Conservation (phyloP, 2,888 invertebrate genomes). For the Smittia sp. region DNA sequence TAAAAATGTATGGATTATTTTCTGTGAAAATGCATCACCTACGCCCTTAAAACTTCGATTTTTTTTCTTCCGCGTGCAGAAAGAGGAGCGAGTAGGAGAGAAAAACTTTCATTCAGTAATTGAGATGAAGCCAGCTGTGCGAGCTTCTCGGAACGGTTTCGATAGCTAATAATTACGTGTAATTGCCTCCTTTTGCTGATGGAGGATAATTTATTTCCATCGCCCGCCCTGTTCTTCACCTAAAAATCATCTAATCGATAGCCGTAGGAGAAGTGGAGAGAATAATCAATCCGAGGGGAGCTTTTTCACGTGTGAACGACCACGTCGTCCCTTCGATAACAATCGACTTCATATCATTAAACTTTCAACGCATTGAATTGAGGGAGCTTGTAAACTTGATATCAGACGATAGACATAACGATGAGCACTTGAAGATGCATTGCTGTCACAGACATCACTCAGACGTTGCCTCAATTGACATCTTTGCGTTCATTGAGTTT, state of each 20-base stretch:
- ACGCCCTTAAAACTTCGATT: constrained; percentile 25
- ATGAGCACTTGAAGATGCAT: too few species aligned
- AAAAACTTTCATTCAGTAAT: background rate
- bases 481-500: background rate
- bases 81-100: background rate
- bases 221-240: background rate
- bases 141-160: background rate
- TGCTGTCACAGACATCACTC: background rate
- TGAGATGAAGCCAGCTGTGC: background rate
- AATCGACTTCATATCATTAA: too few species aligned
- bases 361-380: too few species aligned
- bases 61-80: background rate
- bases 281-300: background rate
- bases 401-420: too few species aligned
- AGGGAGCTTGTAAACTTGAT: too few species aligned
- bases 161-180: background rate
- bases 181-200: background rate
- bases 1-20: background rate
- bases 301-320: background rate
- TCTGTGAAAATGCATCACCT: constrained; percentile 1
- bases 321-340: too few species aligned
- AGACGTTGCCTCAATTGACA: background rate
- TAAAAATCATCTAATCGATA: background rate
- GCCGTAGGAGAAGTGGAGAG: background rate
- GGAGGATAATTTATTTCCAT: background rate